Conservation (phyloP, 1,140 invertebrate species). For the Conus betulinus region DNA sequence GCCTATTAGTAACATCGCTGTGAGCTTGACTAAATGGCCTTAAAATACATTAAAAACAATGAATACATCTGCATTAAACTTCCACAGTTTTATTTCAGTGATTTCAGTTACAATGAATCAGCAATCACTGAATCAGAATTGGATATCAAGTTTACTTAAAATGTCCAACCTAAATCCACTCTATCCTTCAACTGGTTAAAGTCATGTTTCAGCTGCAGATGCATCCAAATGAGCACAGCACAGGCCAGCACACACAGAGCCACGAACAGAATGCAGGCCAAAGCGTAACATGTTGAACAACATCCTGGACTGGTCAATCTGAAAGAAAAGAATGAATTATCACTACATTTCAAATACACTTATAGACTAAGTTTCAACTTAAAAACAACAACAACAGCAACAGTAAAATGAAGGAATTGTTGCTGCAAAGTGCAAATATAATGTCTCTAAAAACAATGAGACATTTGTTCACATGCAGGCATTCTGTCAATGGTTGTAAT, state of each 20-base stretch:
- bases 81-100: too few species aligned
- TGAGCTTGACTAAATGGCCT: too few species aligned
- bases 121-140: too few species aligned
- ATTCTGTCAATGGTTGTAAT: too few species aligned
- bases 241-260: constrained; percentile 52
- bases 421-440: not conserved
- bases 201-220: constrained; percentile 56
- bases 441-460: too few species aligned
- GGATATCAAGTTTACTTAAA: not conserved
- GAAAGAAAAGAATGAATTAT: constrained; percentile 31
- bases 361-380: not conserved
- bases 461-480: too few species aligned
- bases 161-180: constrained; percentile 44
- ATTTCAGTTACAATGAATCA: too few species aligned
- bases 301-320: constrained; percentile 43
- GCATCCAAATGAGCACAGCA: constrained; percentile 56
- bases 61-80: too few species aligned
- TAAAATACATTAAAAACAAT: too few species aligned
- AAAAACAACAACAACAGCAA: not conserved
- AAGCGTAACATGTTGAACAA: constrained; percentile 48
- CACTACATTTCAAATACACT: not conserved
- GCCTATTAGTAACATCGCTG: too few species aligned
- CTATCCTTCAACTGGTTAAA: constrained; percentile 49
- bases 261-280: constrained; percentile 47
- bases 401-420: too few species aligned